Conservation (phyloP, 2,113 vertebrate genomes). For the Pavo muticus region DNA sequence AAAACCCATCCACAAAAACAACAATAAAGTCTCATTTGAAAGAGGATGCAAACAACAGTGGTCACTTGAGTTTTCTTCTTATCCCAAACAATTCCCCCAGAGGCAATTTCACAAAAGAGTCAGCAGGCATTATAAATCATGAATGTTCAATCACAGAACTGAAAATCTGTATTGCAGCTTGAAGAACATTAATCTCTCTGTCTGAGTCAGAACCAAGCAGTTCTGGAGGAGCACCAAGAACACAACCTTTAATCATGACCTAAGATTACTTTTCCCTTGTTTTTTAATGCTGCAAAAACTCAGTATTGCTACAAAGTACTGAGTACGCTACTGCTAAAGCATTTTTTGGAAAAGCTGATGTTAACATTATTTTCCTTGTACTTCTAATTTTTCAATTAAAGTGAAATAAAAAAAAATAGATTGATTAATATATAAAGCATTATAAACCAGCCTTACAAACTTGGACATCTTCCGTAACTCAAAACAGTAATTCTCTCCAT, state of each 20-base stretch:
- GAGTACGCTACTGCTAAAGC: background rate
- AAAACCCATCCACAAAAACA: background rate
- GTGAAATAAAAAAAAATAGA: background rate
- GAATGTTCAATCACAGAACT: background rate
- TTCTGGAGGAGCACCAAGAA: conserved; percentile 33
- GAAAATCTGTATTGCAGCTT: background rate
- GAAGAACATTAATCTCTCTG: background rate
- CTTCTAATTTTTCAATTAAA: background rate
- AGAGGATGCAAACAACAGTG: background rate
- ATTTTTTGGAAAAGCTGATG: background rate
- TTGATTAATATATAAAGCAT: background rate
- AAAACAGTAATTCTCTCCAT: background rate
- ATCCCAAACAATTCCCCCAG: background rate
- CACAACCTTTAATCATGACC: conserved; percentile 6
- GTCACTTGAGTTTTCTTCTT: background rate
- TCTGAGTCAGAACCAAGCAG: background rate
- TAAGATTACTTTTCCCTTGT: background rate
- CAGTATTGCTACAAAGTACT: background rate
- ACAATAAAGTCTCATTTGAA: background rate
- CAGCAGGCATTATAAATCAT: background rate
- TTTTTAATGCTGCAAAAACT: background rate
- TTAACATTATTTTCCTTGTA: background rate
- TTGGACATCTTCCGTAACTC: background rate
- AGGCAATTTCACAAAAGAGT: background rate
- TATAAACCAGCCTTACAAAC: background rate